Base-by-base conservation (phyloP, 2,113 vertebrate genomes). In the Ophthalmolycus amberensis region DNA sequence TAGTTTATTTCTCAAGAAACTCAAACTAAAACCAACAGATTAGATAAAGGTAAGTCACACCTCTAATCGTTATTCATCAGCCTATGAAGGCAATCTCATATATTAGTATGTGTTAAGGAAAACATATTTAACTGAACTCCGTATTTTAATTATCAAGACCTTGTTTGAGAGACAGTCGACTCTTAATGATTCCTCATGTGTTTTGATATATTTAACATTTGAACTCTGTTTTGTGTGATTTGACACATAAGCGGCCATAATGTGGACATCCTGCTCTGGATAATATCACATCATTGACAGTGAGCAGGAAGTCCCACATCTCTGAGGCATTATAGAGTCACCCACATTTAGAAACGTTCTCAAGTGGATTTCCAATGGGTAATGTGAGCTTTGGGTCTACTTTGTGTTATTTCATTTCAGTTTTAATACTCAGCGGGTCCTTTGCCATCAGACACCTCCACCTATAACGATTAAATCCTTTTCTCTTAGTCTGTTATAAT, bases 241-340 rank as follows among this genome's bases (percentile, higher is more conserved):
- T 22, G 50, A 50, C 48, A 22, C 50, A 52, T 5, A 7, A 2
- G 9, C 20, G 9, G 20, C 20, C 9, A 20, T 10, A n/a, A 9
- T 10, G 50, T 54, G 50, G 6, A 1, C 18, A 22, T 3, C 4
- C 15, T 29, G 42, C 32, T 80, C 85, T 90, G 83, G 77, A 83
- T 76, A 75, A 70, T 82, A 73, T 93, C 82, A 80, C 52, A 80
- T 83, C 74, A 82, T n/a, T 62, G 52, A 60, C 40, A 79, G 34
- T 50, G 6, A 62, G 16, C 76, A 85, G 86, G 90, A 92, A 82
- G 71, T 80, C 60, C 46, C 37, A 37, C 25, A 68, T 76, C 75
- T 84, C 77, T 64, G 40, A 67, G 65, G 70, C 72, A 75, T 79
- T 32, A 32, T 40, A 48, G n/a, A 54, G 27, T 71, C 82, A 66